Evolutionary conservation across 2,888 invertebrate genomes (phyloP), one percentile per base, ranked within the genome.

Genomic region (Eupithecia exiguata): DNA sequence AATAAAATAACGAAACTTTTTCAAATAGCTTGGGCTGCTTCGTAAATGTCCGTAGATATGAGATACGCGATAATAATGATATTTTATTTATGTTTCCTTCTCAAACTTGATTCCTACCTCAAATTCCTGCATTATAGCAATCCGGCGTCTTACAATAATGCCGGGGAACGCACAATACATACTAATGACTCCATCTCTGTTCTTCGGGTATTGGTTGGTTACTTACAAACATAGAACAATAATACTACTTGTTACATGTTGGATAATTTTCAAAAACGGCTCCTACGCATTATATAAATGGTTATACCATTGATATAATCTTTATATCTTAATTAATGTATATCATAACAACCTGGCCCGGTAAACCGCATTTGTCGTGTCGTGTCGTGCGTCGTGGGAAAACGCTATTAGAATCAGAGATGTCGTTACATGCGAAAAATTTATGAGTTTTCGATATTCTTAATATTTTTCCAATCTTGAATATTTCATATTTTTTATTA

Each of bases 111-210:
- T n/a, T 35, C 49, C 35, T 49, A 36, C 63, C 63, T 38, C 21
- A 58, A 61, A 66, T 61, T 61, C 58, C 67, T 43, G 25, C 25
- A 53, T 61, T 68, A 74, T 63, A 35, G 36, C 49, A 58, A 58
- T 58, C 58, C 14, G 68, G 69, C 69, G 66, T 66, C 61, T 61
- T 72, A 66, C 69, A 74, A 71, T 72, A 70, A 70, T 74, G 65
- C 53, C 38, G 53, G 35, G 49, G 72, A 30, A 72, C 72, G 67
- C 36, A 71, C 69, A 76, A 76, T 73, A 72, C 76, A 77, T 76
- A 74, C 58, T 74, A 74, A 72, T 72, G 69, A 73, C 35, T 66
- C 61, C 21, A 18, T 25, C 46, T 62, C 61, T 49, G 18, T 43
- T 25, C 53, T 65, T 6, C 18, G 6, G 62, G 18, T 18, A 62